These are phyloP conservation scores for Heliconius charithonia DNA, from an alignment of 2,888 invertebrate species.

Conservation along the genomic window DNA sequence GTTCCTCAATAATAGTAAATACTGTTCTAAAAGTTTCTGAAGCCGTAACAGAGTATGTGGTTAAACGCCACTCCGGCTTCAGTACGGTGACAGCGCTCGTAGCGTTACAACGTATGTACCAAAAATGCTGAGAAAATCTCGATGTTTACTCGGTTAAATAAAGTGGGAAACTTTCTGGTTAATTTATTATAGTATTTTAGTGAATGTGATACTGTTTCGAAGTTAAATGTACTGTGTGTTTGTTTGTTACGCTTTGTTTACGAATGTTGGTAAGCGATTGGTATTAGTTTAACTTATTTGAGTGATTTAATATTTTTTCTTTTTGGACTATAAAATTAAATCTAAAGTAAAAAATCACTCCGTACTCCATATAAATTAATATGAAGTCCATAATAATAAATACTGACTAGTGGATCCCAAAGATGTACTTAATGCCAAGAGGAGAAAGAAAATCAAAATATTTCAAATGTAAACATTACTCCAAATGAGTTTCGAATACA, in stretches of 20 bases:
- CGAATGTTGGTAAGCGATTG: constrained; percentile 31
- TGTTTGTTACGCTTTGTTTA: constrained; percentile 9
- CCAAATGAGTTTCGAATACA: too few species aligned
- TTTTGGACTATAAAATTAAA: too few species aligned
- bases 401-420: background rate
- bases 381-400: background rate
- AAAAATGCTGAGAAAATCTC: constrained; percentile 54
- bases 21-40: constrained; percentile 29
- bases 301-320: background rate
- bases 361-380: background rate
- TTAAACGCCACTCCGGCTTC: constrained; percentile 45
- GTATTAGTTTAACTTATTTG: background rate
- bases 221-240: constrained; percentile 7
- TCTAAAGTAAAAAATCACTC: background rate
- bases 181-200: constrained; percentile 26
- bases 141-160: constrained; percentile 33
- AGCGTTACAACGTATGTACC: constrained; percentile 58
- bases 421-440: too few species aligned
- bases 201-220: constrained; percentile 18
- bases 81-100: constrained; percentile 69
- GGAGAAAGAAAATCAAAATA: too few species aligned
- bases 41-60: constrained; percentile 31
- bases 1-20: background rate
- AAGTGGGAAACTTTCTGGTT: constrained; percentile 16
- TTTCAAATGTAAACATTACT: too few species aligned